Evolutionary conservation across 2,888 invertebrate species (phyloP).

Genomic region (Erebia aethiops): DNA sequence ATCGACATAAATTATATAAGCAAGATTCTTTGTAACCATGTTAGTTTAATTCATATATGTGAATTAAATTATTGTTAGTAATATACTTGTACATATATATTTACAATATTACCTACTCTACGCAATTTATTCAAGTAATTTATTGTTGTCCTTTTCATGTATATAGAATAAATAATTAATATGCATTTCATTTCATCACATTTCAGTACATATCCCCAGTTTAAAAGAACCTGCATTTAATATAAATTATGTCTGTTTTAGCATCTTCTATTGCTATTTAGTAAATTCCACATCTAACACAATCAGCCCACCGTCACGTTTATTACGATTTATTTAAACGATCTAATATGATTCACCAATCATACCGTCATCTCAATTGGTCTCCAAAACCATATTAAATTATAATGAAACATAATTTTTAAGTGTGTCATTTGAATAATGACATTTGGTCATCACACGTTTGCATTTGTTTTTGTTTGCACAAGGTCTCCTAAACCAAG

Average conservation of each 20-base stretch:
- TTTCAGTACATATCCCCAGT: neutral
- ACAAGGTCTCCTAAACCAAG: too few relatives aligned
- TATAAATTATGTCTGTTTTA: neutral
- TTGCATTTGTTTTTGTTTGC: too few relatives aligned
- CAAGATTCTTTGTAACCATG: too few relatives aligned
- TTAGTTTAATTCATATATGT: too few relatives aligned
- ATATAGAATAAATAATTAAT: neutral
- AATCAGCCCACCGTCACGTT: neutral
- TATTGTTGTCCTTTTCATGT: too few relatives aligned
- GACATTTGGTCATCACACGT: neutral
- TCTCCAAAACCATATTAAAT: neutral
- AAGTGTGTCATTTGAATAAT: neutral
- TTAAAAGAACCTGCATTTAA: neutral
- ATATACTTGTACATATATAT: too few relatives aligned
- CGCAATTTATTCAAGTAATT: too few relatives aligned
- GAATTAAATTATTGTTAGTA: too few relatives aligned
- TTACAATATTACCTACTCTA: too few relatives aligned
- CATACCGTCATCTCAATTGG: neutral
- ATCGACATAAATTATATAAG: too few relatives aligned
- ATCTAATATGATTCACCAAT: slow-evolving; percentile 8
- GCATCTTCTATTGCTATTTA: neutral
- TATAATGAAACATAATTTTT: neutral
- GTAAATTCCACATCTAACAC: slow-evolving; percentile 6
- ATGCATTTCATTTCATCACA: too few relatives aligned
- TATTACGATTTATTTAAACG: neutral